Evolutionary conservation across 2,797 vertebrate genomes (phyloP), one percentile per base, ranked within the genome.

Genomic region (Falco rusticolus): DNA sequence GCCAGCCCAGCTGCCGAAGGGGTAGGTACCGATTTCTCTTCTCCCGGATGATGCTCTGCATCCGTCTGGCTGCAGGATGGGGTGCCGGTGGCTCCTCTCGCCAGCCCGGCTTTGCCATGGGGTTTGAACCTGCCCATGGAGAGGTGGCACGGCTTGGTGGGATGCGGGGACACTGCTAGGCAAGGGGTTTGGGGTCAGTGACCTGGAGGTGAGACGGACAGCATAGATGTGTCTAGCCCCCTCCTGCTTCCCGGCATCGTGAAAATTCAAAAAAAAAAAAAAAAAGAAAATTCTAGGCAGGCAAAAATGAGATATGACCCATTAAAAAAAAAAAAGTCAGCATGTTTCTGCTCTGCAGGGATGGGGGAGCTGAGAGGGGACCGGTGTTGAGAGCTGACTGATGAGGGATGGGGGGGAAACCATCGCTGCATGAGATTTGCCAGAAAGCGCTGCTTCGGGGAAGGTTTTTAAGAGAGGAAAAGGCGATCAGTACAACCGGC

Each of bases 1-100:
- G 80, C 50, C 16, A 94, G 84, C 85, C 28, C 94, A 91, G 75
- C 94, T 81, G 80, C 91, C 39, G 2, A 90, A 94, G 39, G 80
- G 97, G 97, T 97, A 97, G 74, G 97, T 96, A 96, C 87, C 4
- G 0, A 3, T 76, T 96, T 96, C 60, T 94, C 59, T 96, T 91
- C 47, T 87, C 33, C 33, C 1, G 1, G n/a, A 26, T 1, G 22
- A 31, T 66, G 51, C 26, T 85, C 28, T 0, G 18, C 0, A 18
- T 68, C 39, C 3, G 2, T 29, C 34, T 34, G 45, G 22, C 50
- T 3, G 7, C 5, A 14, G 84, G 47, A 76, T 14, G 9, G 53
- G 63, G 51, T 1, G 3, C n/a, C 61, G 1, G 0, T 1, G 9
- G 65, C n/a, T 75, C 39, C 45, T 33, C 71, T 43, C 1, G 0